Conservation (phyloP, 2,888 invertebrate species). For the Lissonota sp. region DNA sequence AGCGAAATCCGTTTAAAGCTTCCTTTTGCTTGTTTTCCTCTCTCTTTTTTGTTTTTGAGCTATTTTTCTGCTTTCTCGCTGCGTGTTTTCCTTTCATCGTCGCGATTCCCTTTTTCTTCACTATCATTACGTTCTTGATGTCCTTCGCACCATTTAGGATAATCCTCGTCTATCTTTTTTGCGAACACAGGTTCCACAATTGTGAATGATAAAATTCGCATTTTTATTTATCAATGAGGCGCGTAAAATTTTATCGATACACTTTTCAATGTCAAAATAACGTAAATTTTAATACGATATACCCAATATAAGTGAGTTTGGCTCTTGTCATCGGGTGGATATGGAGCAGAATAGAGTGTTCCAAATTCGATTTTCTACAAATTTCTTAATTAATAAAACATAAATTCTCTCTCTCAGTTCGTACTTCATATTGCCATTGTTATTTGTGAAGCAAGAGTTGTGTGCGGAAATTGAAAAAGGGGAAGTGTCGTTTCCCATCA, state of each 20-base stretch:
- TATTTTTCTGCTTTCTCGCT: conserved; percentile 6
- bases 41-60: not conserved
- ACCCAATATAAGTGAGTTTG: too few relatives aligned
- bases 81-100: conserved; percentile 28
- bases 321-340: too few relatives aligned
- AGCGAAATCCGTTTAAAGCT: conserved; percentile 53
- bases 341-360: too few relatives aligned
- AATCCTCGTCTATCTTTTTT: not conserved
- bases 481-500: conserved; percentile 22
- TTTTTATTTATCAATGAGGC: too few relatives aligned
- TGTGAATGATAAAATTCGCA: not conserved
- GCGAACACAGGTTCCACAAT: not conserved
- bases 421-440: not conserved
- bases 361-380: too few relatives aligned
- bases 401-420: not conserved
- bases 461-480: conserved; percentile 37
- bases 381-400: too few relatives aligned
- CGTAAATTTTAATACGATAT: too few relatives aligned
- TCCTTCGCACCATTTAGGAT: not conserved
- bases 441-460: conserved; percentile 9
- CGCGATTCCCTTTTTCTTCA: not conserved
- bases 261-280: too few relatives aligned
- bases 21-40: conserved; percentile 8
- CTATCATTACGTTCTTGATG: conserved; percentile 10
- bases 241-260: too few relatives aligned